A percentile compares a stretch with the other conserved stretches of the same genome.
Conservation (phyloP, 1,140 invertebrate genomes). For the Delia radicum region DNA sequence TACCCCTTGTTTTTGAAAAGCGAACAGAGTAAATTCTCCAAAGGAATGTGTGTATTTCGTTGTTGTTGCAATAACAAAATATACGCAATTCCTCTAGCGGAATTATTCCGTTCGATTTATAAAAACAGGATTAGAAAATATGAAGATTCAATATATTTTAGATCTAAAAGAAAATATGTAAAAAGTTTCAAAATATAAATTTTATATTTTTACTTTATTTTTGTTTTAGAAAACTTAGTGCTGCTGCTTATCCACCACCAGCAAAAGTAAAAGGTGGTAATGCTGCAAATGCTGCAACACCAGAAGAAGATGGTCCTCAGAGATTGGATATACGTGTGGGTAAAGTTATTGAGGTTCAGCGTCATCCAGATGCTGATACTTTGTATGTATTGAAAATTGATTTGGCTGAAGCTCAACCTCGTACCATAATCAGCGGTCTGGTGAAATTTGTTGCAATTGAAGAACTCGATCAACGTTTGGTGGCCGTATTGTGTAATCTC, state of each 20-base stretch:
- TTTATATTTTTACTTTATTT: not conserved
- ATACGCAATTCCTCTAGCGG: too few relatives aligned
- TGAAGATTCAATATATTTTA: too few relatives aligned
- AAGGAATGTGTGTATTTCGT: too few relatives aligned
- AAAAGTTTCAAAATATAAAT: not conserved
- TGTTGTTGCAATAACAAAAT: too few relatives aligned
- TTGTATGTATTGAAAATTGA: constrained; percentile 94
- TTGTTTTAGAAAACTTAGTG: constrained; percentile 56
- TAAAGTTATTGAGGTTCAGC: constrained; percentile 85
- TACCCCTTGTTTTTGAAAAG: too few relatives aligned
- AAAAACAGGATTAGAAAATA: too few relatives aligned
- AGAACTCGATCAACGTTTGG: constrained; percentile 82
- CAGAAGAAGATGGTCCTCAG: constrained; percentile 69
- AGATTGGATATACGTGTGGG: constrained; percentile 90
- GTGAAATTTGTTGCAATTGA: constrained; percentile 87
- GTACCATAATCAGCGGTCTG: constrained; percentile 85
- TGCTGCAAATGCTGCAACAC: constrained; percentile 44
- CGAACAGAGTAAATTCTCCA: too few relatives aligned
- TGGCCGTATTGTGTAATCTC: constrained; percentile 89
- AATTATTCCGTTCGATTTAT: too few relatives aligned
- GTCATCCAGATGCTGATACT: constrained; percentile 92
- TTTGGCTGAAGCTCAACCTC: constrained; percentile 68
- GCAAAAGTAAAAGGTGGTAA: constrained; percentile 61
- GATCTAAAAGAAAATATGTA: not conserved
- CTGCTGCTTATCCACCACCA: constrained; percentile 79